Conservation (phyloP, 2,888 invertebrate genomes). For the Kuschelorhynchus macadamiae region DNA sequence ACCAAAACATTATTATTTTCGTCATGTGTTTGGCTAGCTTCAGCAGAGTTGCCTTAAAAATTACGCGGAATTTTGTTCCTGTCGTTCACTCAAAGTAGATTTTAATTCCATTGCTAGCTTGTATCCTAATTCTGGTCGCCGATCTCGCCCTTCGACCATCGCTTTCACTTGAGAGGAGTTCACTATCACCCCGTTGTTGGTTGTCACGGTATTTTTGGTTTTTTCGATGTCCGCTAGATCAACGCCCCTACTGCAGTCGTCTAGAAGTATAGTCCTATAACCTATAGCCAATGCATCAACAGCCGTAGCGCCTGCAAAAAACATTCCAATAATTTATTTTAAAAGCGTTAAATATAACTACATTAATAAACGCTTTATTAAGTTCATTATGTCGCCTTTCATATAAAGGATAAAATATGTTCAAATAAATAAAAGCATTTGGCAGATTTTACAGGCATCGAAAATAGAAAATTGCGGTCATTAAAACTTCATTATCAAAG, state of each 20-base stretch:
- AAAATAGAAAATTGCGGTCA: no score
- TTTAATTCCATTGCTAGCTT: slow-evolving; percentile 89
- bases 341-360: background rate
- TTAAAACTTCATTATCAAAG: no score
- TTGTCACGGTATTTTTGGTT: slow-evolving; percentile 82
- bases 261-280: slow-evolving; percentile 89
- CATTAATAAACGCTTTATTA: no score
- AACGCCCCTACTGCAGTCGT: slow-evolving; percentile 93
- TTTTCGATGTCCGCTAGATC: slow-evolving; percentile 87
- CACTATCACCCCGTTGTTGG: slow-evolving; percentile 85
- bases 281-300: slow-evolving; percentile 92
- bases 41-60: no score
- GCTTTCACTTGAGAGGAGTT: slow-evolving; percentile 84
- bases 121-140: slow-evolving; percentile 89
- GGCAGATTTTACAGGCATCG: no score
- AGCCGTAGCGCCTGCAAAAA: slow-evolving; percentile 83
- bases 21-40: no score
- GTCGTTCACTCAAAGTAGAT: slow-evolving; percentile 51
- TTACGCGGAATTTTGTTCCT: slow-evolving; percentile 10
- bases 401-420: no score
- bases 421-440: no score
- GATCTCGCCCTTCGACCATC: slow-evolving; percentile 90
- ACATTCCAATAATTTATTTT: background rate
- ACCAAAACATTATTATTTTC: no score
- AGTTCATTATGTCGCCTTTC: no score